A percentile compares a stretch with the other conserved stretches of the same genome.
These are phyloP conservation scores for Manduca sexta DNA, from an alignment of 1,140 invertebrate genomes.

Conservation along the genomic window DNA sequence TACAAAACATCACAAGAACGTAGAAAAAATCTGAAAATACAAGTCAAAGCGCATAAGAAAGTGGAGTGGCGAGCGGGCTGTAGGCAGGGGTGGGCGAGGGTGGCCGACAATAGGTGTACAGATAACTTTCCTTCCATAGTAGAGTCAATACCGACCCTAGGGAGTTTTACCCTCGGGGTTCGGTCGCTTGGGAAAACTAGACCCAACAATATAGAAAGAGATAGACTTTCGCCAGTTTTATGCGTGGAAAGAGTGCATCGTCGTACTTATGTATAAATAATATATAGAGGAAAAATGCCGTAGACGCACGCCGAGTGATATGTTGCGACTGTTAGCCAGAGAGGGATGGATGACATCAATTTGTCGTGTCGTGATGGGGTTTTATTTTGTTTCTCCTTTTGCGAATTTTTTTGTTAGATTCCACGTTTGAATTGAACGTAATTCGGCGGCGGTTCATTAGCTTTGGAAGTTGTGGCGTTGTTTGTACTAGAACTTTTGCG, in stretches of 20 bases:
- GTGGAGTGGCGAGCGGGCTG: conserved; percentile 37
- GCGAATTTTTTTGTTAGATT: conserved; percentile 40
- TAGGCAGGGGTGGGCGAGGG: conserved; percentile 25
- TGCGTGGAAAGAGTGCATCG: conserved; percentile 41
- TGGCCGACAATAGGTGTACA: conserved; percentile 68
- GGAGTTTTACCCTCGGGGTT: conserved; percentile 69
- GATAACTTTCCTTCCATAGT: conserved; percentile 69
- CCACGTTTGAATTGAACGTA: background rate
- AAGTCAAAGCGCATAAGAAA: conserved; percentile 70
- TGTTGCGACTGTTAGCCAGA: conserved; percentile 69
- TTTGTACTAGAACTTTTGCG: too few species aligned
- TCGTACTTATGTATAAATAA: conserved; percentile 71
- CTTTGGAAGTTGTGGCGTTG: too few species aligned
- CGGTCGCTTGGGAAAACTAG: conserved; percentile 71
- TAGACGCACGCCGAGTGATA: conserved; percentile 67
- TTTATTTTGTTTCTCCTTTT: conserved; percentile 68
- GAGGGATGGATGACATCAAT: conserved; percentile 71
- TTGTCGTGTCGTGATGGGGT: conserved; percentile 71
- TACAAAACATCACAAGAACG: background rate
- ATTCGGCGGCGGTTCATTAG: too few species aligned
- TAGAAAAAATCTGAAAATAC: conserved; percentile 38
- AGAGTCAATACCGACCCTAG: conserved; percentile 71
- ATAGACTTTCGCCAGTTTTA: conserved; percentile 36
- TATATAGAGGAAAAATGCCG: conserved; percentile 72
- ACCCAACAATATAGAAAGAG: conserved; percentile 72